A percentile compares a stretch with the other conserved stretches of the same genome.
These are phyloP conservation scores for Bombylius discolor DNA, from an alignment of 2,888 invertebrate species.

Conservation along the genomic window DNA sequence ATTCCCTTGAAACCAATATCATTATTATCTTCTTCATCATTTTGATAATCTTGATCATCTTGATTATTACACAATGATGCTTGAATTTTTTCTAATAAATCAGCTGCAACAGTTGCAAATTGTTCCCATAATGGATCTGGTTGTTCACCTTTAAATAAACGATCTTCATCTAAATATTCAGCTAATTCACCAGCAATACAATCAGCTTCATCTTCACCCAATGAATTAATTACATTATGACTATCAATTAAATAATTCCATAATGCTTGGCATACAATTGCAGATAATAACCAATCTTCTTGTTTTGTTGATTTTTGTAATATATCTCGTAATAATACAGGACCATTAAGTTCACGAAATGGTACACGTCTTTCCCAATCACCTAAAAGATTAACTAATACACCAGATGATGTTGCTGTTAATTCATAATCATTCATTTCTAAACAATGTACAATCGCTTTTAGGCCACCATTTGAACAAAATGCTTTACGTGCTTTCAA, in stretches of 20 bases:
- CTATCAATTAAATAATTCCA: slow-evolving; percentile 56
- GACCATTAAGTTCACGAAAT: slow-evolving; percentile 41
- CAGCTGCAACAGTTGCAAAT: slow-evolving; percentile 59
- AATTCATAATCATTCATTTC: slow-evolving; percentile 51
- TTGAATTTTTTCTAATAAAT: slow-evolving; percentile 47
- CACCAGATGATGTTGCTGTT: slow-evolving; percentile 65
- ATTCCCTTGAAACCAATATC: no score
- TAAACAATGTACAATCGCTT: slow-evolving; percentile 44
- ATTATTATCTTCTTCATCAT: background rate
- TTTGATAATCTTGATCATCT: background rate
- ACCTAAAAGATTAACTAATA: slow-evolving; percentile 65
- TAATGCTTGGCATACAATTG: slow-evolving; percentile 59
- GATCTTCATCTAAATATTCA: slow-evolving; percentile 47
- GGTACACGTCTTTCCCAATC: slow-evolving; percentile 42
- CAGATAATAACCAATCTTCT: slow-evolving; percentile 55
- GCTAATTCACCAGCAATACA: slow-evolving; percentile 41
- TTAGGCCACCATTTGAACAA: slow-evolving; percentile 51
- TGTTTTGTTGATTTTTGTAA: slow-evolving; percentile 43
- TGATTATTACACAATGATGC: slow-evolving; percentile 10
- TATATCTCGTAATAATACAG: slow-evolving; percentile 41
- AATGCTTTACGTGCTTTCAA: slow-evolving; percentile 50
- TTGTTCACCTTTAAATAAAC: slow-evolving; percentile 35
- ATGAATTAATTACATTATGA: slow-evolving; percentile 37
- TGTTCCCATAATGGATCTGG: slow-evolving; percentile 51
- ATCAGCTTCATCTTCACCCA: slow-evolving; percentile 41